A percentile compares a stretch with the other conserved stretches of the same genome.
Evolutionary conservation across 2,797 vertebrate species (phyloP).

Genomic region (Atherinosoma microstoma): DNA sequence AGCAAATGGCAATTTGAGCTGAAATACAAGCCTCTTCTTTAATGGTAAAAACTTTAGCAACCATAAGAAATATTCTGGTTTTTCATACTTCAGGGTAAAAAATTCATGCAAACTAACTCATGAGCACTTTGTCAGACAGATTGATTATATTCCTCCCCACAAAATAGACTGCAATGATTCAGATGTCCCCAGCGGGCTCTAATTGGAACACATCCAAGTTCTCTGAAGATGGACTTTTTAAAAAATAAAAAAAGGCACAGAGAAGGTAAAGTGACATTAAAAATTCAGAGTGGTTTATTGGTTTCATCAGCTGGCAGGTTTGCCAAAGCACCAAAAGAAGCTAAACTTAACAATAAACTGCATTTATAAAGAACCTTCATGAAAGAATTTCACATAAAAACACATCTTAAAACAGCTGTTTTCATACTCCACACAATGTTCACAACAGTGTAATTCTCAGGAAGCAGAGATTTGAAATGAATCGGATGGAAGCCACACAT

Average conservation of each 20-base stretch:
- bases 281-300: constrained; percentile 75
- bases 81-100: constrained; percentile 47
- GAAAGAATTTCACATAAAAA: constrained; percentile 49
- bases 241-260: constrained; percentile 7
- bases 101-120: constrained; percentile 24
- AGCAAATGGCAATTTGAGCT: constrained; percentile 16
- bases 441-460: constrained; percentile 38
- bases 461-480: constrained; percentile 53
- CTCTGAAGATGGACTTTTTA: constrained; percentile 8
- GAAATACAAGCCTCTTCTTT: constrained; percentile 38
- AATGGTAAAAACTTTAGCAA: constrained; percentile 27
- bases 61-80: constrained; percentile 50
- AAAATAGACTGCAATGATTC: constrained; percentile 22
- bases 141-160: constrained; percentile 37
- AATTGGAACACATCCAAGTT: constrained; percentile 19
- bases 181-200: background rate
- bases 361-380: constrained; percentile 38
- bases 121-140: constrained; percentile 30
- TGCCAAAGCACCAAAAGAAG: constrained; percentile 78
- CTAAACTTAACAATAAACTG: constrained; percentile 46
- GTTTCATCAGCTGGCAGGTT: constrained; percentile 69
- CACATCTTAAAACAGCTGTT: constrained; percentile 37
- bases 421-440: constrained; percentile 30
- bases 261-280: constrained; percentile 28
- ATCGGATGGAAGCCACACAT: constrained; percentile 41